Base-by-base conservation (phyloP, 2,888 invertebrate genomes). In the Crepidodera aurea region DNA sequence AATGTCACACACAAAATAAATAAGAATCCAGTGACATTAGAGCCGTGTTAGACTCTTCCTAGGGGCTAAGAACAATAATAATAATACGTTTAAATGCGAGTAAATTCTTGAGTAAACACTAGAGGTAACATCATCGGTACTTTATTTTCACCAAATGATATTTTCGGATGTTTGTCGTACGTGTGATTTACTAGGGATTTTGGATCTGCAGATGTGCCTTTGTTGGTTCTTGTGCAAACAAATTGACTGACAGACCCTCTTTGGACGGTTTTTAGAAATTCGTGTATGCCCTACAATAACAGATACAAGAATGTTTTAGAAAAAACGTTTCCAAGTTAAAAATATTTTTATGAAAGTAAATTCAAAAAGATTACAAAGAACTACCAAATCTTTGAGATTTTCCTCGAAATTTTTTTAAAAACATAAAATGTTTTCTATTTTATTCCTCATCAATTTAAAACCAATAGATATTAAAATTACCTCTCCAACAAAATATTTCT, bases 181-280 rank as follows among this genome's bases (percentile, higher is more conserved):
- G 77, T 77, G 77, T 77, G 77, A 75, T 76, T 75, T 72, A 73
- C 70, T 72, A 65, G 66, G 70, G 71, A 71, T 73, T 72, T 72
- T 62, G 77, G 76, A 77, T 76, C 74, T 73, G 77, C 77, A 77
- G 77, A 77, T 77, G 77, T 75, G 73, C 73, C 64, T 71, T 75
- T 75, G 75, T 75, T 73, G 65, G 66, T 66, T 39, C 68, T 70
- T 73, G 66, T 70, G 71, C 71, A 71, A 73, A 73, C 73, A 73
- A 60, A 64, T 67, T 62, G 67, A 64, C 62, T 57, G 64, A 62
- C 61, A 53, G 56, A 60, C 59, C 66, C 61, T 59, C 59, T 53
- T 32, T 13, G 51, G 12, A 51, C 25, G 34, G 44, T 32, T 60
- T 37, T 62, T 60, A 29, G 16, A 51, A 32, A 48, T 60, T 60